phyloP scores from a whole-genome alignment of 2,797 vertebrate genomes.

The Rachycentron canadum region DNA sequence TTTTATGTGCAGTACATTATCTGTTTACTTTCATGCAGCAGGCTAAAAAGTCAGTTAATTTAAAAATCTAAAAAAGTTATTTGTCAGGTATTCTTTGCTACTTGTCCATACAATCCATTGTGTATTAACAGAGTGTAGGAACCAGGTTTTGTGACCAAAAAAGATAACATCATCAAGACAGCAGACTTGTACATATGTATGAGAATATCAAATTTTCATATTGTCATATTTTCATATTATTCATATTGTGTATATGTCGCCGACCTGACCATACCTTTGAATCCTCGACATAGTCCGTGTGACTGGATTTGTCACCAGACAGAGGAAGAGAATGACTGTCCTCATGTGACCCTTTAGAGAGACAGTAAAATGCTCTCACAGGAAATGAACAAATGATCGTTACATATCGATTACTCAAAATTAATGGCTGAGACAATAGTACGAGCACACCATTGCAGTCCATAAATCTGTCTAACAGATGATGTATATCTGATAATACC shows the following conservation, averaged over 20 bases:
- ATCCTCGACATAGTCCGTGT: neutral
- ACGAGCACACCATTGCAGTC: neutral
- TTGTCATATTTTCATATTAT: constrained; percentile 32
- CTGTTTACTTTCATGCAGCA: neutral
- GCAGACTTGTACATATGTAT: neutral
- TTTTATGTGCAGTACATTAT: neutral
- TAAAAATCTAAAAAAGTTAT: no score
- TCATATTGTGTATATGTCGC: constrained; percentile 13
- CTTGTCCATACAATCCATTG: neutral
- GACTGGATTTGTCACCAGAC: constrained; percentile 17
- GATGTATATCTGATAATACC: constrained; percentile 14
- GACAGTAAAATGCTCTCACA: neutral
- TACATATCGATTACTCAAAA: constrained; percentile 25
- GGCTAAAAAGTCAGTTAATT: no score
- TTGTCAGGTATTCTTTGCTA: neutral
- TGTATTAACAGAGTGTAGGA: neutral
- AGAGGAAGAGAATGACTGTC: neutral
- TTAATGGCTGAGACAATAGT: constrained; percentile 21
- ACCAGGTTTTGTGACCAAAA: neutral
- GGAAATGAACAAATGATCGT: constrained; percentile 18
- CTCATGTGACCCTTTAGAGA: constrained; percentile 12
- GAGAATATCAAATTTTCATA: constrained; percentile 23
- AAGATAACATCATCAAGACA: neutral
- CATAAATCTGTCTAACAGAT: constrained; percentile 21
- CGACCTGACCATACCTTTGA: constrained; percentile 14